Conservation (phyloP, 2,888 invertebrate genomes). For the Notocelia uddmanniana region DNA sequence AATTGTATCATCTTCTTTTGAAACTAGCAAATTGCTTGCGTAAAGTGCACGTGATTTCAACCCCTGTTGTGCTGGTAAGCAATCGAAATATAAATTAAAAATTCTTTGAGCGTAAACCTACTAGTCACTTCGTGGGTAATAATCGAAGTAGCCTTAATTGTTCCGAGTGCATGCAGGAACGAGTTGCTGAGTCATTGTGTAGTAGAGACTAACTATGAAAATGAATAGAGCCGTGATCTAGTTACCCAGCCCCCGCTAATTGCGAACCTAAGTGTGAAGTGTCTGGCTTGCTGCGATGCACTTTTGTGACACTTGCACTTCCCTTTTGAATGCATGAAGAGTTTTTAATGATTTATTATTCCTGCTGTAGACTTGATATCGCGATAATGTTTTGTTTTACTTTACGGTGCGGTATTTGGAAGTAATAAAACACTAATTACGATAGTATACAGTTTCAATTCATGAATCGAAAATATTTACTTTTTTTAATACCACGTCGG, state of each 20-base stretch:
- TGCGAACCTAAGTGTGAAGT: conserved; percentile 47
- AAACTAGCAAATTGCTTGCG: conserved; percentile 33
- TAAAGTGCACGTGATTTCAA: conserved; percentile 24
- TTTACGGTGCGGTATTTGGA: too few species aligned
- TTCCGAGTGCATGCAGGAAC: conserved; percentile 13
- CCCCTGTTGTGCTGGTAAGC: not conserved
- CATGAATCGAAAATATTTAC: too few species aligned
- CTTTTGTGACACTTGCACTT: conserved; percentile 52
- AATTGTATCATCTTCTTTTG: conserved; percentile 41
- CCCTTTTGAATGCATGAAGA: conserved; percentile 44
- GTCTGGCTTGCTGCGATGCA: conserved; percentile 48
- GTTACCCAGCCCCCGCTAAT: conserved; percentile 45
- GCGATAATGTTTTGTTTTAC: not conserved
- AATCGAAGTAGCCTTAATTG: conserved; percentile 22
- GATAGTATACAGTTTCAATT: too few species aligned
- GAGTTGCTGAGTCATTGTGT: conserved; percentile 28
- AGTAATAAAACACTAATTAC: too few species aligned
- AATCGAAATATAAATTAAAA: conserved; percentile 11
- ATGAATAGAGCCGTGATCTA: conserved; percentile 30
- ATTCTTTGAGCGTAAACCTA: not conserved
- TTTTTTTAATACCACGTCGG: too few species aligned
- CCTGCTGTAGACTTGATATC: conserved; percentile 2
- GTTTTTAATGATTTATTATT: conserved; percentile 37
- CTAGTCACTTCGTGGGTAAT: conserved; percentile 5
- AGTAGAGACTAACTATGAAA: conserved; percentile 23